These are phyloP conservation scores for Eilema depressum DNA, from an alignment of 2,888 invertebrate genomes.

Conservation along the genomic window DNA sequence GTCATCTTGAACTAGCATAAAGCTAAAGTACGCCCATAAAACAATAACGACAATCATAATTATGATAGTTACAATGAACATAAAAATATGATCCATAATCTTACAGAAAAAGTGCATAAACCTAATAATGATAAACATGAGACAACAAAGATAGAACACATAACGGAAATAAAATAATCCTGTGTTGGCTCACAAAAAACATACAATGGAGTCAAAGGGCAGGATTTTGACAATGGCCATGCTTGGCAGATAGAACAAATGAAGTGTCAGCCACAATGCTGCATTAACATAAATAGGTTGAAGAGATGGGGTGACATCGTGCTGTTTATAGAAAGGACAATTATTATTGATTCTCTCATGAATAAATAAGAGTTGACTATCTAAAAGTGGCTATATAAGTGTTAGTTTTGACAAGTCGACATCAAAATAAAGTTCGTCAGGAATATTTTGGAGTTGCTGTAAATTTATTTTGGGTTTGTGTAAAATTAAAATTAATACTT, in stretches of 20 bases:
- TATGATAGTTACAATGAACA: slow-evolving; percentile 22
- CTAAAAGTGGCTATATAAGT: slow-evolving; percentile 34
- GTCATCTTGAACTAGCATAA: slow-evolving; percentile 35
- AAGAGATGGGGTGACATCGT: slow-evolving; percentile 62
- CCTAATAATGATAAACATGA: slow-evolving; percentile 68
- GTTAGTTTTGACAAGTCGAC: slow-evolving; percentile 26
- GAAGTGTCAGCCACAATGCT: slow-evolving; percentile 80
- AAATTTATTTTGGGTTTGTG: background rate
- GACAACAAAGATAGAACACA: slow-evolving; percentile 73
- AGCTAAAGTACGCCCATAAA: slow-evolving; percentile 27
- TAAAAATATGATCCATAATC: slow-evolving; percentile 27
- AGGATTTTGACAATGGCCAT: slow-evolving; percentile 76
- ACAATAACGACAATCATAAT: slow-evolving; percentile 31
- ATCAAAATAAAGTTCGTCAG: background rate
- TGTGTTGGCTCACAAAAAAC: slow-evolving; percentile 79
- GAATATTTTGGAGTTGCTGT: background rate
- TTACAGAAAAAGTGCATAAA: slow-evolving; percentile 39
- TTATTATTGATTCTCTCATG: slow-evolving; percentile 64
- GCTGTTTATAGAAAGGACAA: slow-evolving; percentile 58
- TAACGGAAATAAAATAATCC: slow-evolving; percentile 87
- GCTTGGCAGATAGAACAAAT: slow-evolving; percentile 80
- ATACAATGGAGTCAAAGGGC: slow-evolving; percentile 86
- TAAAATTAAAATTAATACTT: background rate
- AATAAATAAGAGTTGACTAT: slow-evolving; percentile 55
- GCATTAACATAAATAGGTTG: slow-evolving; percentile 81